Percentiles rank a stretch among this genome's conserved stretches.
Conservation (phyloP, 2,797 vertebrate species). For the Onychomys leucogaster region DNA sequence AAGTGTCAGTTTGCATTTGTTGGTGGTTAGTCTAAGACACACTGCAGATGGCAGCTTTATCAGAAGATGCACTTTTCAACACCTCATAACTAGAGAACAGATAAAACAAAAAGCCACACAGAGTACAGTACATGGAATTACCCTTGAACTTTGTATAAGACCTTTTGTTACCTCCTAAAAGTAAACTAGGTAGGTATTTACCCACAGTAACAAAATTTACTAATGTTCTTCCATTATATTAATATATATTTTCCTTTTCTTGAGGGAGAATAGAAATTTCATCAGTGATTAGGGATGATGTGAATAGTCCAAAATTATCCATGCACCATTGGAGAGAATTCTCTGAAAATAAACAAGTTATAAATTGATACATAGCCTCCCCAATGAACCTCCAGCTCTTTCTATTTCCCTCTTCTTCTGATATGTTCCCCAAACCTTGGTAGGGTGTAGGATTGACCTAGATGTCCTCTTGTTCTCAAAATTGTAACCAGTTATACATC, state of each 20-base stretch:
- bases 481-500: background rate
- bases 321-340: background rate
- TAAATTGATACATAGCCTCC: background rate
- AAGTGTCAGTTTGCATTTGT: constrained; percentile 80
- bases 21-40: constrained; percentile 57
- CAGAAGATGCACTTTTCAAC: constrained; percentile 71
- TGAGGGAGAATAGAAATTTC: background rate
- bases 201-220: background rate
- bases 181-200: background rate
- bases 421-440: background rate
- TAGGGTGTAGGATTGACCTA: background rate
- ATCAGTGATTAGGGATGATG: background rate
- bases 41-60: constrained; percentile 57
- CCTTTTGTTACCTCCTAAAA: background rate
- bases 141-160: background rate
- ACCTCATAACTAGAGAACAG: constrained; percentile 24
- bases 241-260: background rate
- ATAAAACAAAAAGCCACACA: background rate
- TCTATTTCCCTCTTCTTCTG: background rate
- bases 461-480: background rate
- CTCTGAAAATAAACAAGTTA: background rate
- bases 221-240: background rate
- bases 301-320: background rate
- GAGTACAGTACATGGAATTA: background rate
- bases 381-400: background rate